Conservation (phyloP, 2,113 vertebrate genomes). For the Ophiodon elongatus region DNA sequence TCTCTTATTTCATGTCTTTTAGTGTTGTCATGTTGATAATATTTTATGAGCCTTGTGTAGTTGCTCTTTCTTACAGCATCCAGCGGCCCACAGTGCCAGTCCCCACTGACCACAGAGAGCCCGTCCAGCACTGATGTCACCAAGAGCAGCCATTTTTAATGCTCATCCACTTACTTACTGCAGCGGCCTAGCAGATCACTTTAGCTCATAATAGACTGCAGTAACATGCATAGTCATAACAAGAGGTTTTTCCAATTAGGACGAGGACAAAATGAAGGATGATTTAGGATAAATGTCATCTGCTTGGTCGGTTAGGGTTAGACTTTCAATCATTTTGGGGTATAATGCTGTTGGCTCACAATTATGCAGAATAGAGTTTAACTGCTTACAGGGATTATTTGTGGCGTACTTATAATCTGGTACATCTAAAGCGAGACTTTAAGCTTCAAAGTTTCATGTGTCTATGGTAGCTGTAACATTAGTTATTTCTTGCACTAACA, state of each 20-base stretch:
- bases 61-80: conserved; percentile 54
- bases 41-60: conserved; percentile 54
- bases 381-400: not conserved
- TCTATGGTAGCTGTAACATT: not conserved
- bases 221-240: conserved; percentile 44
- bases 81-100: conserved; percentile 58
- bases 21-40: conserved; percentile 53
- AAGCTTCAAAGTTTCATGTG: not conserved
- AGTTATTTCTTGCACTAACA: not conserved
- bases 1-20: conserved; percentile 11
- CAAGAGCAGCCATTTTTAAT: conserved; percentile 57
- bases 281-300: conserved; percentile 12
- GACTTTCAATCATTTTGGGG: conserved; percentile 1
- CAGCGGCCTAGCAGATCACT: conserved; percentile 37
- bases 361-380: not conserved
- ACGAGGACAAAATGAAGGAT: conserved; percentile 6
- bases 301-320: conserved; percentile 10
- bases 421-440: not conserved
- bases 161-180: conserved; percentile 49
- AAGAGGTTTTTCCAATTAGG: conserved; percentile 38
- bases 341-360: not conserved
- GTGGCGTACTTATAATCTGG: not conserved
- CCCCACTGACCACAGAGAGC: conserved; percentile 70
- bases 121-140: conserved; percentile 70
- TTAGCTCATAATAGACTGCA: conserved; percentile 36